Conservation (phyloP, 2,888 invertebrate species). For the Euproctis similis region DNA sequence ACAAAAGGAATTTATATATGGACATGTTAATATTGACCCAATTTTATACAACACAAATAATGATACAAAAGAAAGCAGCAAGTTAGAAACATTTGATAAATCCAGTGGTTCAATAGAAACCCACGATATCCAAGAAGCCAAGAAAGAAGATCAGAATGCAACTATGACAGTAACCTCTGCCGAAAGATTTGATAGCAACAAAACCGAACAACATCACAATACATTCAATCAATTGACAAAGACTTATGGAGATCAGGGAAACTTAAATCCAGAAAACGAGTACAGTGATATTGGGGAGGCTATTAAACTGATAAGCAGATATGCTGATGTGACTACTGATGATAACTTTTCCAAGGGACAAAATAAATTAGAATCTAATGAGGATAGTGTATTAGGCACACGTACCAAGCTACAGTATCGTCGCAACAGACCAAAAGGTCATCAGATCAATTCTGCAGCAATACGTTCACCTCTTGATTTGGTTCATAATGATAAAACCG, state of each 20-base stretch:
- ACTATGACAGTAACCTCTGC: conserved; percentile 4
- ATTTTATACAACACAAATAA: conserved; percentile 38
- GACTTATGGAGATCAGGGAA: conserved; percentile 45
- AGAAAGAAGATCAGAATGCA: conserved; percentile 13
- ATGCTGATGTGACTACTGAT: conserved; percentile 68
- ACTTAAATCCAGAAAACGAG: conserved; percentile 65
- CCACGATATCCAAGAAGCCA: conserved; percentile 15
- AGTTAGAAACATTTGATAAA: conserved; percentile 15
- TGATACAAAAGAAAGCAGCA: conserved; percentile 16
- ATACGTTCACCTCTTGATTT: conserved; percentile 21
- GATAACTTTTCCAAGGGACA: conserved; percentile 62
- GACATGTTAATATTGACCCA: conserved; percentile 64
- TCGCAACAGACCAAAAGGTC: conserved; percentile 49
- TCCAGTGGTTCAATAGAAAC: conserved; percentile 21
- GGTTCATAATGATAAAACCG: conserved; percentile 19
- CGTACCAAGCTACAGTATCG: conserved; percentile 65
- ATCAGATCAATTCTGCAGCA: conserved; percentile 26
- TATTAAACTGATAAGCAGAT: conserved; percentile 66
- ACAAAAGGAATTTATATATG: conserved; percentile 63
- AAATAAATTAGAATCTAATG: conserved; percentile 43
- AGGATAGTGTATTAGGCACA: conserved; percentile 59
- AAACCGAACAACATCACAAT: conserved; percentile 17
- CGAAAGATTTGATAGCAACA: conserved; percentile 8
- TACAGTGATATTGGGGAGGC: conserved; percentile 69
- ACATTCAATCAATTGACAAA: conserved; percentile 33